phyloP scores from a whole-genome alignment of 1,140 invertebrate species.

The Rhyacophila brunnea region DNA sequence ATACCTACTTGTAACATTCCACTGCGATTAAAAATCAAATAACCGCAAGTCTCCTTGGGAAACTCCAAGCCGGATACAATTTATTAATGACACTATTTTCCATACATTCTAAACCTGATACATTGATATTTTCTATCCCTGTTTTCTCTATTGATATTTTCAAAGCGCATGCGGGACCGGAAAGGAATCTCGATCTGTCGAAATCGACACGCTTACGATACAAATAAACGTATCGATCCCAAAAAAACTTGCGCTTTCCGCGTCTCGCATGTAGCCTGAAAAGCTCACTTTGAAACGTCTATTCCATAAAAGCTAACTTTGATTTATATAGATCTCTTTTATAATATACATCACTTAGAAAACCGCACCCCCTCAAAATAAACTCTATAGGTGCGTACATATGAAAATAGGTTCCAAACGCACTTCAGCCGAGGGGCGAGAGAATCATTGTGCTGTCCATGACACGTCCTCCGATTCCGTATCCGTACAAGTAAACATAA shows the following conservation, averaged over 20 bases:
- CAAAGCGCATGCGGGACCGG: background rate
- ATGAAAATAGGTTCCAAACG: background rate
- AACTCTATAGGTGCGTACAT: background rate
- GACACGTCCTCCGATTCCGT: no score
- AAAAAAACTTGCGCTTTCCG: no score
- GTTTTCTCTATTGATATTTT: background rate
- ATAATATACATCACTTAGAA: background rate
- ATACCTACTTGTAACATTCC: slow-evolving; percentile 19
- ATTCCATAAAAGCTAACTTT: background rate
- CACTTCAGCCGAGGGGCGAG: background rate
- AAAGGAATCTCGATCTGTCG: background rate
- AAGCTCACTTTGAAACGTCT: background rate
- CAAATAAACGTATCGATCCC: no score
- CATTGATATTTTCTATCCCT: slow-evolving; percentile 9
- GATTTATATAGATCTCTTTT: background rate
- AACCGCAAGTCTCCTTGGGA: background rate
- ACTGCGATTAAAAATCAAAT: slow-evolving; percentile 11
- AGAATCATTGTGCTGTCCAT: no score
- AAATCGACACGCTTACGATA: background rate
- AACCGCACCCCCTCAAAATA: background rate
- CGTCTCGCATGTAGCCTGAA: background rate
- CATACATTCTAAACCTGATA: slow-evolving; percentile 19
- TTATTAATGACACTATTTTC: slow-evolving; percentile 26
- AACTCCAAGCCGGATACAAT: slow-evolving; percentile 8
- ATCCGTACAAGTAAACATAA: no score